phyloP scores from a whole-genome alignment of 2,797 vertebrate species.

The Austrolebias charrua region DNA sequence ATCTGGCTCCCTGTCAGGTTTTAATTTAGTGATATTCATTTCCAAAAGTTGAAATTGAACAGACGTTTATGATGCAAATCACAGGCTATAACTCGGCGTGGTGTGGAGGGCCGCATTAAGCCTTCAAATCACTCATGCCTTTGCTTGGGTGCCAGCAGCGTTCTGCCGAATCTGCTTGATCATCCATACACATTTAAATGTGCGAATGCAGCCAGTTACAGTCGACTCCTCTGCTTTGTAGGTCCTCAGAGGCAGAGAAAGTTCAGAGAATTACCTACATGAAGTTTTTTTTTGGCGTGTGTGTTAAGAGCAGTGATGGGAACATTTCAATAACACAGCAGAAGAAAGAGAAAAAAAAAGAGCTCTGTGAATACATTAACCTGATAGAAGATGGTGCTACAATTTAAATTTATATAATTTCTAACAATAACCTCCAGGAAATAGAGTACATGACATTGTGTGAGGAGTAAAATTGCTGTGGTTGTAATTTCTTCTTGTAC shows the following conservation, averaged over 20 bases:
- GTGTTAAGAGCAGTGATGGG: conserved; percentile 53
- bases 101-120: conserved; percentile 72
- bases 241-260: conserved; percentile 48
- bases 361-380: conserved; percentile 67
- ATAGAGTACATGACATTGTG: conserved; percentile 65
- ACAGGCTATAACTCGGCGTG: conserved; percentile 69
- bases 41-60: conserved; percentile 78
- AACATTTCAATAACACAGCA: conserved; percentile 64
- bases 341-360: conserved; percentile 21
- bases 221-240: conserved; percentile 53
- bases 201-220: conserved; percentile 55
- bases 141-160: conserved; percentile 52
- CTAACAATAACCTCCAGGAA: conserved; percentile 74
- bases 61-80: conserved; percentile 80
- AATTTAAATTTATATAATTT: conserved; percentile 75
- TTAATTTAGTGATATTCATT: conserved; percentile 75
- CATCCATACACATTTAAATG: conserved; percentile 62
- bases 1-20: conserved; percentile 66
- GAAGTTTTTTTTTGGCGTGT: conserved; percentile 27
- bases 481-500: conserved; percentile 62
- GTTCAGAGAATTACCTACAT: conserved; percentile 62
- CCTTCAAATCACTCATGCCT: conserved; percentile 72
- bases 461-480: conserved; percentile 71
- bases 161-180: conserved; percentile 63
- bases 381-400: conserved; percentile 53